Percentiles rank a stretch among this genome's conserved stretches.
These are phyloP conservation scores for Bombus soroeensis DNA, from an alignment of 1,140 invertebrate genomes.

Conservation along the genomic window DNA sequence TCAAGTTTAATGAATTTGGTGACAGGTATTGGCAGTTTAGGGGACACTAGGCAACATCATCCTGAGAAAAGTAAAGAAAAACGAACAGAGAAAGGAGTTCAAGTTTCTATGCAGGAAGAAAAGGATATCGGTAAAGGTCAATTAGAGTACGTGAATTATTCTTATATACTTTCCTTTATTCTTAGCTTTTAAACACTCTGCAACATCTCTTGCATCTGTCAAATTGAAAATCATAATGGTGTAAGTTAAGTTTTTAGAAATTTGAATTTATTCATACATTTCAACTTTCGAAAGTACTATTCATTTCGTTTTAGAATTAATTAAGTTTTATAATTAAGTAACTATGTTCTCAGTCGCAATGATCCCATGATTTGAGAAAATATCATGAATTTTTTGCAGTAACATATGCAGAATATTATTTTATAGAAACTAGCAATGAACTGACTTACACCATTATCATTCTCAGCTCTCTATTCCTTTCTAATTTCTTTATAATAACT, in stretches of 20 bases:
- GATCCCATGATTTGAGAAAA: background rate
- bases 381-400: background rate
- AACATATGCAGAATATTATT: background rate
- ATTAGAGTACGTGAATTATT: conserved; percentile 21
- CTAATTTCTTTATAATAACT: background rate
- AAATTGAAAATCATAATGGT: background rate
- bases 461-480: too few species aligned
- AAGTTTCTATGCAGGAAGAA: conserved; percentile 2
- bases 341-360: background rate
- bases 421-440: background rate
- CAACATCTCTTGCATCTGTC: too few species aligned
- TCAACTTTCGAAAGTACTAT: background rate
- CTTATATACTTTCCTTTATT: background rate
- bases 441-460: too few species aligned
- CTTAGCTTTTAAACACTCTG: too few species aligned
- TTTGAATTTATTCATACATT: background rate
- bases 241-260: background rate
- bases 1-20: conserved; percentile 74
- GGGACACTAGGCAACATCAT: conserved; percentile 25
- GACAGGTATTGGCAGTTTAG: conserved; percentile 23
- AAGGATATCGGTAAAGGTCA: background rate
- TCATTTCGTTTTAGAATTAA: background rate
- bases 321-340: background rate
- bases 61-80: conserved; percentile 26
- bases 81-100: conserved; percentile 11